phyloP scores from a whole-genome alignment of 2,888 invertebrate genomes.

The Eupithecia insigniata region DNA sequence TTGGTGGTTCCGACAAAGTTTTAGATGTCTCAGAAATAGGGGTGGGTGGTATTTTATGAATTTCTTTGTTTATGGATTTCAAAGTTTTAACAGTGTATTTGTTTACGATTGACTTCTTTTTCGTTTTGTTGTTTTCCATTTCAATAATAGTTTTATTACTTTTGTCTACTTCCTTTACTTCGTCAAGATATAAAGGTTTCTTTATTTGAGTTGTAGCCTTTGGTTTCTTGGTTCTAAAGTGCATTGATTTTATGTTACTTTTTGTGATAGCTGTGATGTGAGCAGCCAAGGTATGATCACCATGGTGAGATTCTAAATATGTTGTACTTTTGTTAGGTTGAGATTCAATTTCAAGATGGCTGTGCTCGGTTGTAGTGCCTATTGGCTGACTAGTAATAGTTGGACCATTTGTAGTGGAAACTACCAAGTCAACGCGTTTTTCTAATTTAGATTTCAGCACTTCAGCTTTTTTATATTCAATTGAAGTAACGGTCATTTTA shows the following conservation, averaged over 20 bases:
- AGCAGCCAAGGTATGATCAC: slow-evolving; percentile 46
- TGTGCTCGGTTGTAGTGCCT: slow-evolving; percentile 13
- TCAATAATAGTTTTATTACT: slow-evolving; percentile 49
- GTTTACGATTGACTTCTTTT: slow-evolving; percentile 57
- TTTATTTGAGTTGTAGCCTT: slow-evolving; percentile 71
- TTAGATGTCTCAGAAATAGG: slow-evolving; percentile 81
- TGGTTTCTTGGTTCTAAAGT: slow-evolving; percentile 75
- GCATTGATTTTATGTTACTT: slow-evolving; percentile 72
- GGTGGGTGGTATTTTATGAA: slow-evolving; percentile 76
- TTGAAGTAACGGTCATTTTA: slow-evolving; percentile 2
- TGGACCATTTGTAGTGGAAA: slow-evolving; percentile 5
- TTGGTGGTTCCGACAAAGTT: slow-evolving; percentile 60
- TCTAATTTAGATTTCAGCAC: slow-evolving; percentile 10
- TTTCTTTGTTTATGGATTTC: slow-evolving; percentile 81
- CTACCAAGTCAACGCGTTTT: slow-evolving; percentile 18
- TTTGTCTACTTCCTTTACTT: slow-evolving; percentile 51
- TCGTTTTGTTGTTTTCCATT: slow-evolving; percentile 61
- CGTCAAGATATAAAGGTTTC: slow-evolving; percentile 57
- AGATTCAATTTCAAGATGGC: slow-evolving; percentile 10
- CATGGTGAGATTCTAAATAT: slow-evolving; percentile 17
- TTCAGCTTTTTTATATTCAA: slow-evolving; percentile 22
- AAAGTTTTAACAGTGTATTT: slow-evolving; percentile 64
- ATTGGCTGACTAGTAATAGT: neutral
- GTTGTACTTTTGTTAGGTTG: slow-evolving; percentile 23
- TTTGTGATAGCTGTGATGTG: slow-evolving; percentile 76